phyloP scores from a whole-genome alignment of 23 tunicate species.

The Diplosoma virens region DNA sequence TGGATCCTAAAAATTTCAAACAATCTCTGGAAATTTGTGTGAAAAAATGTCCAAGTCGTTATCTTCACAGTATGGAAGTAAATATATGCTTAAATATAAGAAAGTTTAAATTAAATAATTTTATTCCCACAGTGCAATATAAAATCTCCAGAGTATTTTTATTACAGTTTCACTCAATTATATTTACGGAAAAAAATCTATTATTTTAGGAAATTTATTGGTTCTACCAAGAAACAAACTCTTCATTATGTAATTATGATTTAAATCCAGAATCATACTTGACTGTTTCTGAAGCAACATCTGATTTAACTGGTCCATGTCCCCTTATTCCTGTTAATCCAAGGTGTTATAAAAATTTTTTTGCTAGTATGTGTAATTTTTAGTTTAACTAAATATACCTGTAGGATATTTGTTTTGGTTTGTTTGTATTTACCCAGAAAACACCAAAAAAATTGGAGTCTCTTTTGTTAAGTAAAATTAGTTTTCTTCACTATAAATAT shows the following conservation, averaged over 20 bases:
- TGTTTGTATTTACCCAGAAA: too few species aligned
- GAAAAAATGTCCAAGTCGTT: slow-evolving; percentile 56
- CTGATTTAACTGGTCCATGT: slow-evolving; percentile 63
- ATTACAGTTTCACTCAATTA: background rate
- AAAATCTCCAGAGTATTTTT: too few species aligned
- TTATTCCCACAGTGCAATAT: too few species aligned
- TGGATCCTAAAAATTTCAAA: slow-evolving; percentile 62
- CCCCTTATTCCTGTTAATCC: slow-evolving; percentile 26
- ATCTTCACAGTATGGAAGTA: slow-evolving; percentile 7
- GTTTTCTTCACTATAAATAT: too few species aligned
- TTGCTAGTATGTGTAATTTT: too few species aligned
- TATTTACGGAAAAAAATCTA: background rate
- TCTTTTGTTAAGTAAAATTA: too few species aligned
- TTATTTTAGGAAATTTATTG: slow-evolving; percentile 44
- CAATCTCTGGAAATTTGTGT: slow-evolving; percentile 81
- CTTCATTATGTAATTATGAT: slow-evolving; percentile 56
- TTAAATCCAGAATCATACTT: slow-evolving; percentile 34
- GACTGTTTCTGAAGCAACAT: background rate
- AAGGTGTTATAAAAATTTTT: too few species aligned
- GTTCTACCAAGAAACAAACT: slow-evolving; percentile 50
- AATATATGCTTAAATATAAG: background rate
- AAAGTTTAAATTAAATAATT: too few species aligned
- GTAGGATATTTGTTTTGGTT: too few species aligned
- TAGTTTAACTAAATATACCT: too few species aligned
- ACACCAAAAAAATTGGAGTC: too few species aligned